A percentile compares a stretch with the other conserved stretches of the same genome.
Conservation (phyloP, 2,797 vertebrate genomes). For the Anas bernieri region DNA sequence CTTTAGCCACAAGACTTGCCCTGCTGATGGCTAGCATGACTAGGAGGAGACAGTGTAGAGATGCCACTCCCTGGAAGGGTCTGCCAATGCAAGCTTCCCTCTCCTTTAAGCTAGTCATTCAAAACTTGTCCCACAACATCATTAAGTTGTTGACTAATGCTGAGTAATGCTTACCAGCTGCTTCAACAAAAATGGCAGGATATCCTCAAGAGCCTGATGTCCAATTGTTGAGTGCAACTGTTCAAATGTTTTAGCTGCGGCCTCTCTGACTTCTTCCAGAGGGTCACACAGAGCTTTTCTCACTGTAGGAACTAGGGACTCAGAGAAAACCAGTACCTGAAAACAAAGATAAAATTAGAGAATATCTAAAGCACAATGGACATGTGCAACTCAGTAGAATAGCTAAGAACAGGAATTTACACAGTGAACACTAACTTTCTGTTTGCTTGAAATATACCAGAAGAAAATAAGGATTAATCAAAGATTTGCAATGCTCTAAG, state of each 20-base stretch:
- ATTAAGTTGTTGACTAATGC: neutral
- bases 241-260: conserved; percentile 97
- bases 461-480: neutral
- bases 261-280: conserved; percentile 94
- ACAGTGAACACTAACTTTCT: neutral
- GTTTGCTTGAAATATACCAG: neutral
- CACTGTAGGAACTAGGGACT: conserved; percentile 96
- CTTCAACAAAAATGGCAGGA: conserved; percentile 92
- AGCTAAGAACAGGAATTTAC: neutral
- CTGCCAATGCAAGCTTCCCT: neutral
- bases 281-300: conserved; percentile 97
- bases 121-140: neutral
- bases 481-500: neutral
- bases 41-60: neutral
- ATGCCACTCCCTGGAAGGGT: neutral
- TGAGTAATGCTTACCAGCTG: conserved; percentile 87
- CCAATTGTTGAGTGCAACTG: conserved; percentile 98
- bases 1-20: neutral
- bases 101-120: neutral
- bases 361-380: neutral
- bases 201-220: conserved; percentile 96
- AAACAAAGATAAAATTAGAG: neutral
- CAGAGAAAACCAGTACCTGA: conserved; percentile 96
- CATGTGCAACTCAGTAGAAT: accelerated
- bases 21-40: neutral